Evolutionary conservation across 2,888 invertebrate genomes (phyloP).

Genomic region (Gibbula magus): DNA sequence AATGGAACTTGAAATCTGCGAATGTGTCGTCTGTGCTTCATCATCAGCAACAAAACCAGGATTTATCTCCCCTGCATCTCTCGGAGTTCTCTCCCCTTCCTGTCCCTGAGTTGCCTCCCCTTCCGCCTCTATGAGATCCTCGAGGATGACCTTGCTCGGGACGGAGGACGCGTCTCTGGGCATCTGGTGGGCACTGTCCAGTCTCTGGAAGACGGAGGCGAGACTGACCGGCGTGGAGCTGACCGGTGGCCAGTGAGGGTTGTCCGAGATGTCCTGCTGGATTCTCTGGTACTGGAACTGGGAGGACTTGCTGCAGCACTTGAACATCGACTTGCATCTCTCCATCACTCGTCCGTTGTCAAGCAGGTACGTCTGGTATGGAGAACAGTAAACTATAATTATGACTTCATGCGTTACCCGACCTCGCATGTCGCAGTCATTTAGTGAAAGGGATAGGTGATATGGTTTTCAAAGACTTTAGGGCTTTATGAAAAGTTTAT

Average conservation of each 20-base stretch:
- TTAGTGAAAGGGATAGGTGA: too few species aligned
- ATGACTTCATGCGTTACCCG: neutral
- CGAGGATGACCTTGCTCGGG: neutral
- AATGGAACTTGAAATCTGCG: too few species aligned
- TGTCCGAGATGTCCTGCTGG: constrained; percentile 62
- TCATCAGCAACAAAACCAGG: too few species aligned
- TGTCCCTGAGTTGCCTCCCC: neutral
- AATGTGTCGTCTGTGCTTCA: too few species aligned
- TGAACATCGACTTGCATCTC: constrained; percentile 39
- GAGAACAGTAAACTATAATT: too few species aligned
- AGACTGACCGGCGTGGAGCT: constrained; percentile 33
- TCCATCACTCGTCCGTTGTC: constrained; percentile 54
- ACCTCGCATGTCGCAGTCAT: too few species aligned
- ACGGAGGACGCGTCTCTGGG: neutral
- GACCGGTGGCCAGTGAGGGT: constrained; percentile 67
- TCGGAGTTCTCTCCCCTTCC: too few species aligned
- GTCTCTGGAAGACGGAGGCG: constrained; percentile 39
- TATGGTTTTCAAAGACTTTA: too few species aligned
- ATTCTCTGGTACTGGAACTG: constrained; percentile 60
- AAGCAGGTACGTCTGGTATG: constrained; percentile 59
- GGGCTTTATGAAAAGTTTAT: too few species aligned
- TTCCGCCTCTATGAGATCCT: constrained; percentile 2
- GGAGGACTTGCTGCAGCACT: constrained; percentile 41
- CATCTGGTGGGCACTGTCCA: constrained; percentile 31
- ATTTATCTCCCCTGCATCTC: too few species aligned